A percentile compares a stretch with the other conserved stretches of the same genome.
These are phyloP conservation scores for Odontesthes bonariensis DNA, from an alignment of 2,113 vertebrate species.

Conservation along the genomic window DNA sequence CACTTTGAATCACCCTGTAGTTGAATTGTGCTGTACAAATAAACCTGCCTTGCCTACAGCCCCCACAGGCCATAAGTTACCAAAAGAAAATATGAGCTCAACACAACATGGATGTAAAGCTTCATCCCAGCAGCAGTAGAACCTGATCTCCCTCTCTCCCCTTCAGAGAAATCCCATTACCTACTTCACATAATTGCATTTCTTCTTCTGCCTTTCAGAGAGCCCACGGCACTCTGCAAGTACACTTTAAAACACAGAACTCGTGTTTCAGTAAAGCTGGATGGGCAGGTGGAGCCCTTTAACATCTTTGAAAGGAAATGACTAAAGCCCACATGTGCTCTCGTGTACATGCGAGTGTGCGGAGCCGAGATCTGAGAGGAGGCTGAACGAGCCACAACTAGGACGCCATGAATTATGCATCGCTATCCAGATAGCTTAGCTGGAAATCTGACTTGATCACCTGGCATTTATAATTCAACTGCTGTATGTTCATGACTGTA, in stretches of 20 bases:
- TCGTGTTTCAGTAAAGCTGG: neutral
- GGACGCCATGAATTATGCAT: conserved; percentile 67
- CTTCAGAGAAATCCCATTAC: conserved; percentile 22
- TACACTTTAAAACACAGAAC: neutral
- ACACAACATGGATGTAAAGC: neutral
- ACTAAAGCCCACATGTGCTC: conserved; percentile 5
- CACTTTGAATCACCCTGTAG: no score
- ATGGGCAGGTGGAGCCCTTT: neutral
- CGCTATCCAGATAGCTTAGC: conserved; percentile 31
- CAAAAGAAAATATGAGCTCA: neutral
- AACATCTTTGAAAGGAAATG: conserved; percentile 18
- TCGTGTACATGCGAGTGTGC: conserved; percentile 2
- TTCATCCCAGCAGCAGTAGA: neutral
- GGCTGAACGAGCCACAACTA: conserved; percentile 38
- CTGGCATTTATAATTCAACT: conserved; percentile 28
- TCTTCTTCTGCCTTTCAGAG: neutral
- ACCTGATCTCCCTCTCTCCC: neutral
- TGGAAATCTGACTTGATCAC: conserved; percentile 15
- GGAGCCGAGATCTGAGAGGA: neutral
- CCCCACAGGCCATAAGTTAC: no score
- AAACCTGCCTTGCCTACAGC: neutral
- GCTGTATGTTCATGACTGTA: conserved; percentile 6
- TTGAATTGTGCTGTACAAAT: no score
- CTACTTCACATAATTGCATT: neutral
- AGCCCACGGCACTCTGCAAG: neutral